Evolutionary conservation across 2,888 invertebrate genomes (phyloP), one percentile per base, ranked within the genome.

Genomic region (Augochlorella aurata): DNA sequence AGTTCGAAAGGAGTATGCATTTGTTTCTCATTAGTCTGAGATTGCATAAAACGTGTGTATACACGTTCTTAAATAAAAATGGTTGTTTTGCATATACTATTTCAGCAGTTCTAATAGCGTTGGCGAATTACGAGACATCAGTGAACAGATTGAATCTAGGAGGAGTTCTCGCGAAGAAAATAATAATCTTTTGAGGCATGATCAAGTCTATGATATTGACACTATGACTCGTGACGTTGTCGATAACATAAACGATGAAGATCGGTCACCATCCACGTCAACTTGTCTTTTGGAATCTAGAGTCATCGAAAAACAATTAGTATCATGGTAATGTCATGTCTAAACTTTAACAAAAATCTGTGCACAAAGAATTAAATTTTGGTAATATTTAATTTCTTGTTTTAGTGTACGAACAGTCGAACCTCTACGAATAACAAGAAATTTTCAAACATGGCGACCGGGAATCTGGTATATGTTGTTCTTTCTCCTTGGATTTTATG

Each of bases 111-210:
- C 90, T 18, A 92, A 87, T 83, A 92, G 92, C 63, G 88, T 91
- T 66, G 85, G 87, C 0, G 93, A 92, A 79, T 84, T 93, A 52
- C 90, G 91, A 24, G 92, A 92, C 70, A 92, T 93, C 68, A 91
- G 89, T 69, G 93, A 93, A 77, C 91, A 93, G 49, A 87, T 90
- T 0, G 93, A 93, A 38, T 90, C 90, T 4, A 89, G 92, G 24
- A 89, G 90, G 44, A 88, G 84, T 76, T 93, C 92, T 7, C 81
- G 86, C 38, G 93, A 93, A 78, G 93, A 93, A 84, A 92, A 92
- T 77, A 92, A 92, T 79, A 91, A 91, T 82, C 74, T 89, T 16
- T 74, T 89, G 38, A 90, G 90, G 67, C 79, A 80, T 69, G 76
- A 45, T 18, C 80, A 79, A 24, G 50, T 24, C 29, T 74, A 47